Evolutionary conservation across 92 coral and sea anemone genomes (phyloP).

Genomic region (Epizoanthus ramosus): DNA sequence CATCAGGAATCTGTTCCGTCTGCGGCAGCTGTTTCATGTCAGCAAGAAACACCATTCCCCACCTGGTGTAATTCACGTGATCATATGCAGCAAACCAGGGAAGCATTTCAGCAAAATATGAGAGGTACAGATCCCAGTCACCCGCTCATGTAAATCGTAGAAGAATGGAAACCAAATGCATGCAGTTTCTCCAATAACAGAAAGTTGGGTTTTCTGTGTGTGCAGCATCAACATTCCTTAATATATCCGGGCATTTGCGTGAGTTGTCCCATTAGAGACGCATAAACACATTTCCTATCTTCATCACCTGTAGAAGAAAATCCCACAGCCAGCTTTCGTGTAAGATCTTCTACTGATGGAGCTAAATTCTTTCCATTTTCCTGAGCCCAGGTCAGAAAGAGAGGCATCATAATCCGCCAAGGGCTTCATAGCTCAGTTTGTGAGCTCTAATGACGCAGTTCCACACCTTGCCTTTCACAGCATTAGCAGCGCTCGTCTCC

Average conservation of each 20-base stretch:
- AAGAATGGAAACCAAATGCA: slow-evolving; percentile 58
- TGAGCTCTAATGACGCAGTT: slow-evolving; percentile 45
- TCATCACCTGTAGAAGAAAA: slow-evolving; percentile 28
- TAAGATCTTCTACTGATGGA: slow-evolving; percentile 44
- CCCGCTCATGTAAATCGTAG: slow-evolving; percentile 75
- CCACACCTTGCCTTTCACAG: slow-evolving; percentile 43
- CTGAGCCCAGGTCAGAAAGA: neutral
- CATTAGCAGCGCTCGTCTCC: slow-evolving; percentile 24
- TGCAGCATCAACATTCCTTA: slow-evolving; percentile 38
- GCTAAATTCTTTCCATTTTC: slow-evolving; percentile 49
- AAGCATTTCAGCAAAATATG: slow-evolving; percentile 75
- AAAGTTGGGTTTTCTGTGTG: slow-evolving; percentile 44
- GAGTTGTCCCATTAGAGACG: neutral
- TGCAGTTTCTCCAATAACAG: slow-evolving; percentile 51
- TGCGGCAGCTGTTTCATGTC: slow-evolving; percentile 67
- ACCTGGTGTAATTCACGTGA: slow-evolving; percentile 71
- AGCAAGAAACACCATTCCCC: slow-evolving; percentile 63
- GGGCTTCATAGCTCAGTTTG: slow-evolving; percentile 44
- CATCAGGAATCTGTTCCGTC: slow-evolving; percentile 65
- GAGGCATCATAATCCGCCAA: slow-evolving; percentile 26
- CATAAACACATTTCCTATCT: neutral
- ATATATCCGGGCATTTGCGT: slow-evolving; percentile 15
- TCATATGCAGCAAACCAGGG: slow-evolving; percentile 75
- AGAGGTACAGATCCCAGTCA: slow-evolving; percentile 74
- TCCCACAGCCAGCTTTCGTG: slow-evolving; percentile 39